Conservation (phyloP, 2,113 vertebrate genomes). For the Lepisosteus oculatus region DNA sequence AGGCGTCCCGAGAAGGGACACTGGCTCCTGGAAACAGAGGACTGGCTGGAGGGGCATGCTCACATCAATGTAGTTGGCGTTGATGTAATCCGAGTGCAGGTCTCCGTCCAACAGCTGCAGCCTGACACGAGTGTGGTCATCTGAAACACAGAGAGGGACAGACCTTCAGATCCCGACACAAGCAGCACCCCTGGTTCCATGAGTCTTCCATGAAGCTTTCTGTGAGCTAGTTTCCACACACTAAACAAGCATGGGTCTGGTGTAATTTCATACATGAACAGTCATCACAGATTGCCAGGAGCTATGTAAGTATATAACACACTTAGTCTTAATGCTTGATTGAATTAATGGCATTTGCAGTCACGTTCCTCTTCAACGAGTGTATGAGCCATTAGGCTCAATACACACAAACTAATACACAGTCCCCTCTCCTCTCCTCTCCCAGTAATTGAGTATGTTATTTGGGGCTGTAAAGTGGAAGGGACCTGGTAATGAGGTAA, state of each 20-base stretch:
- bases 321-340: not conserved
- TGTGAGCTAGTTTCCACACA: not conserved
- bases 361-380: not conserved
- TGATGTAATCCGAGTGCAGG: conserved; percentile 96
- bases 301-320: not conserved
- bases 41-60: conserved; percentile 45
- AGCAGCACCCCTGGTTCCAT: no score
- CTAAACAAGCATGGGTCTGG: not conserved
- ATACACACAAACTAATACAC: not conserved
- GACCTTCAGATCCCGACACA: no score
- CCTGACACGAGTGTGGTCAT: conserved; percentile 92
- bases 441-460: conserved; percentile 6
- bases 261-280: not conserved
- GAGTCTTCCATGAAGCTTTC: no score
- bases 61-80: conserved; percentile 97
- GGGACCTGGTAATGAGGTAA: conserved; percentile 15
- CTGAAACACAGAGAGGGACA: conserved; percentile 53
- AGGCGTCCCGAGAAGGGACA: not conserved
- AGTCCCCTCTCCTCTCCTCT: not conserved
- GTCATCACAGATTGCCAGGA: not conserved
- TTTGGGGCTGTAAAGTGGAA: conserved; percentile 7
- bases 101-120: conserved; percentile 91
- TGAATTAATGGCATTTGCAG: conserved; percentile 3
- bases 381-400: conserved; percentile 5
- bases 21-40: not conserved